phyloP scores from a whole-genome alignment of 2,113 vertebrate species.

The Leiothrix lutea region DNA sequence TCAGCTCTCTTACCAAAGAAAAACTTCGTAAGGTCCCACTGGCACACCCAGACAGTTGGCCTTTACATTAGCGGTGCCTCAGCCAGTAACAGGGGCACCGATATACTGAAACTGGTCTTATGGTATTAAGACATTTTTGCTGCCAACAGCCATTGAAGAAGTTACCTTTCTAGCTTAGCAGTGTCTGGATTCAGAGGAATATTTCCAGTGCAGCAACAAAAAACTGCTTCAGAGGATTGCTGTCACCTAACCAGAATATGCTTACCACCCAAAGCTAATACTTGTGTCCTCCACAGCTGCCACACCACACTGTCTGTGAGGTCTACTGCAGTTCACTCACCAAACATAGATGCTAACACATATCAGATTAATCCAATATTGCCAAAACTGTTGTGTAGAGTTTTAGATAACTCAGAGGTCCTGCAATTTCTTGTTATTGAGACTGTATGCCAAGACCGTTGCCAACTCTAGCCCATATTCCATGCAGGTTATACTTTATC shows the following conservation, averaged over 20 bases:
- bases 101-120: neutral
- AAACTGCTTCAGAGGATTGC: neutral
- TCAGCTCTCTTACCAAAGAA: neutral
- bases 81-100: neutral
- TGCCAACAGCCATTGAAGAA: neutral
- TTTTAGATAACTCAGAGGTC: neutral
- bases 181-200: neutral
- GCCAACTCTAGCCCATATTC: neutral
- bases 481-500: neutral
- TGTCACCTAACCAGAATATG: neutral
- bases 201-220: neutral
- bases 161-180: neutral
- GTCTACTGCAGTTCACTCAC: neutral
- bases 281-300: neutral
- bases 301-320: neutral
- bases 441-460: neutral
- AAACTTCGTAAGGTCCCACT: neutral
- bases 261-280: neutral
- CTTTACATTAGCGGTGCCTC: neutral
- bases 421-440: neutral
- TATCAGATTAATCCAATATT: neutral
- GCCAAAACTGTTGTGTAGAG: neutral
- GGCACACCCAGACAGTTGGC: neutral
- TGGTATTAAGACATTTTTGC: neutral
- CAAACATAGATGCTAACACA: fast-evolving